A percentile compares a stretch with the other conserved stretches of the same genome.
Evolutionary conservation across 2,797 vertebrate genomes (phyloP).

Genomic region (Arctocebus calabarensis): DNA sequence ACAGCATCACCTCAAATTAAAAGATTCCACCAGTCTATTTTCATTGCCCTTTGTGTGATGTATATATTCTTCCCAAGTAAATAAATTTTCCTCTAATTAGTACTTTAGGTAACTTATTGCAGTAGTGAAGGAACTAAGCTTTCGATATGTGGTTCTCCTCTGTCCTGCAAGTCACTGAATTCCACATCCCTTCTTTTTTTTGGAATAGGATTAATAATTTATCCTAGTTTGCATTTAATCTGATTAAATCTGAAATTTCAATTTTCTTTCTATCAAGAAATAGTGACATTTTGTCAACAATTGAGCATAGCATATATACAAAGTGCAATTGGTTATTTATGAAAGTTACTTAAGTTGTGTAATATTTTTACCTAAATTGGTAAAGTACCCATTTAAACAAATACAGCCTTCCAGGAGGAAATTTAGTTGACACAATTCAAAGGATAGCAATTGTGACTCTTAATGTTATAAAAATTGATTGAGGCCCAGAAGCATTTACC

Average conservation of each 20-base stretch:
- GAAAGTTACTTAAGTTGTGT: constrained; percentile 54
- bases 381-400: background rate
- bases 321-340: constrained; percentile 2
- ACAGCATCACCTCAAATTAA: background rate
- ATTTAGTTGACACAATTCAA: background rate
- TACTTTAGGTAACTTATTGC: background rate
- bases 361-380: constrained; percentile 34
- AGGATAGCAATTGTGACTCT: background rate
- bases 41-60: background rate
- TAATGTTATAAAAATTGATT: background rate
- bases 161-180: background rate
- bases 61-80: background rate
- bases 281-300: constrained; percentile 27
- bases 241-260: constrained; percentile 27
- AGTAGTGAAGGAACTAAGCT: background rate
- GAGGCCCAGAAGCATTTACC: background rate
- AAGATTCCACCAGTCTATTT: background rate
- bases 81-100: background rate
- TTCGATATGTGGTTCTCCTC: background rate
- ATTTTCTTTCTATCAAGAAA: constrained; percentile 44
- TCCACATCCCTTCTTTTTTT: background rate
- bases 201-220: background rate
- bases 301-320: background rate
- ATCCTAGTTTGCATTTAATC: constrained; percentile 20
- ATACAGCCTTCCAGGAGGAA: background rate